Base-by-base conservation (phyloP, 1,140 invertebrate genomes). In the Zaprionus taronus region DNA sequence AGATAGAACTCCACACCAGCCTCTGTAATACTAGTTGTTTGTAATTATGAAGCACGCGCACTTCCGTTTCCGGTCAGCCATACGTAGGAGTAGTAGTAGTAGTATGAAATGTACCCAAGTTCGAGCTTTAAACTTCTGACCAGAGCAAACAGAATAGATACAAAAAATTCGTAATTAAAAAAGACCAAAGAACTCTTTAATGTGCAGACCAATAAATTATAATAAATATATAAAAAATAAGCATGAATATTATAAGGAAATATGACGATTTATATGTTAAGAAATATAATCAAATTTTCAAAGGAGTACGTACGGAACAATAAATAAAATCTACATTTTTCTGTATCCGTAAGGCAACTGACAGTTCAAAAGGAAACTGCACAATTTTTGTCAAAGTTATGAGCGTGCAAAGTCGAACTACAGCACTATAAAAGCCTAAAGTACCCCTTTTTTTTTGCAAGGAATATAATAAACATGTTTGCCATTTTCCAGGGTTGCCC, bases 11-110 rank as follows among this genome's bases (percentile, higher is more conserved):
- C n/a, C 6, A 44, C n/a, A 3, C 6, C 41, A 51, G 47, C 47
- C 47, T 24, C 22, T 20, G 6, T 17, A 47, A 47, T 47, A 47
- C 7, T 24, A 51, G 47, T 51, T 62, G 47, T 51, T 62, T 28
- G 47, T 67, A 78, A 82, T 66, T 77, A 63, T 83, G 67, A 84
- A 84, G 73, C 73, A 71, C 62, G 65, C 81, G 74, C 69, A 83
- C 69, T 70, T 83, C 81, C 81, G 77, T 51, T 84, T 83, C 81
- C 81, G 81, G 73, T 73, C 77, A 64, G 62, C 7, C 15, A 34
- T 34, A 31, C 31, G 9, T 31, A 44, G n/a, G n/a, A n/a, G 41
- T n/a, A 44, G n/a, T 17, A 9, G 15, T n/a, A n/a, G 41, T 44
- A 12, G 47, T 22, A 14, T 24, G 47, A 4, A 22, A 5, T 4